Percentiles rank a stretch among this genome's conserved stretches.
Conservation (phyloP, 1,140 invertebrate species). For the Asobara japonica region DNA sequence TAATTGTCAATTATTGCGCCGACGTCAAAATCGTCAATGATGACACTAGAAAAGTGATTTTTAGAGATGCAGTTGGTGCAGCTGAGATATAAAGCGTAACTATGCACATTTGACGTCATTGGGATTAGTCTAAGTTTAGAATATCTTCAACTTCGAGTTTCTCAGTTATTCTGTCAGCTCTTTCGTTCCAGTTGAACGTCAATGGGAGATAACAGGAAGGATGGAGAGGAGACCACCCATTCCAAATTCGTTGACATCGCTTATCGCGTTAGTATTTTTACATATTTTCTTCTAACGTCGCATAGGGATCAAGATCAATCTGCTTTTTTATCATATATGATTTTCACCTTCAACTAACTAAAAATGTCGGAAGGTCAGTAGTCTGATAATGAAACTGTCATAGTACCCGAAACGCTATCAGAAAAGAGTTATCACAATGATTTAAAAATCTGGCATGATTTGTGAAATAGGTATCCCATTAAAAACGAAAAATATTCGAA, state of each 20-base stretch:
- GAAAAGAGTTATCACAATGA: background rate
- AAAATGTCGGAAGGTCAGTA: background rate
- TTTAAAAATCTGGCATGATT: no score
- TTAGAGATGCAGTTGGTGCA: background rate
- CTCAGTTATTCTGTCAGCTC: background rate
- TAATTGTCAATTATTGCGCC: background rate
- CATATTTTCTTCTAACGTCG: background rate
- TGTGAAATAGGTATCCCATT: no score
- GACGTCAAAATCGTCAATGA: background rate
- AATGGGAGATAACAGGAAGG: background rate
- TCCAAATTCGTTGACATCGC: conserved; percentile 50
- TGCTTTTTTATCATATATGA: conserved; percentile 9
- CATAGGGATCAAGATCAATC: background rate
- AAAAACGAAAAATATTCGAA: no score
- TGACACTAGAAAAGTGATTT: background rate
- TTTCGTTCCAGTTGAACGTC: background rate
- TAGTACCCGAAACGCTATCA: no score
- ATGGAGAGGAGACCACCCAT: background rate
- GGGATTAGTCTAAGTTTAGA: conserved; percentile 6
- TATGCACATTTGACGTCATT: background rate
- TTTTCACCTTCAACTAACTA: background rate
- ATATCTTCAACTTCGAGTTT: background rate
- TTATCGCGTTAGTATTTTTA: conserved; percentile 49
- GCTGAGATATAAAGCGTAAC: background rate
- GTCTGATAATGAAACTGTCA: no score